phyloP scores from a whole-genome alignment of 2,797 vertebrate genomes.

The Podarcis siculus region DNA sequence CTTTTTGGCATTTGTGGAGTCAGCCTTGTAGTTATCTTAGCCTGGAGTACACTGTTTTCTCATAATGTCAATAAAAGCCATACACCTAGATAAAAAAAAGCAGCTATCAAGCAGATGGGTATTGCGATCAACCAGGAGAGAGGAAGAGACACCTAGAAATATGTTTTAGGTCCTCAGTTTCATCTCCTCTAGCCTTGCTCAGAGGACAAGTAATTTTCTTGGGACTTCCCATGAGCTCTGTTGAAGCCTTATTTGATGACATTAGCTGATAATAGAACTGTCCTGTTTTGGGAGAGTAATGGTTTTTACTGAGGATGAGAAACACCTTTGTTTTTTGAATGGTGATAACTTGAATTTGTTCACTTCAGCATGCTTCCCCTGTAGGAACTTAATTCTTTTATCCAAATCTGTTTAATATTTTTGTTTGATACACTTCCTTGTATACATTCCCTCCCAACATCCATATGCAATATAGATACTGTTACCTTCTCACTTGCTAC shows the following conservation, averaged over 20 bases:
- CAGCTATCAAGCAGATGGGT: not conserved
- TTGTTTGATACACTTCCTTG: not conserved
- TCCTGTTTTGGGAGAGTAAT: not conserved
- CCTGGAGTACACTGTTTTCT: slow-evolving; percentile 6
- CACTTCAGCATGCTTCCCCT: not conserved
- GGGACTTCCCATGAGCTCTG: not conserved
- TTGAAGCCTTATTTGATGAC: not conserved
- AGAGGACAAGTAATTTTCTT: not conserved
- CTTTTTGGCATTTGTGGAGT: not conserved
- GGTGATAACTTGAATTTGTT: not conserved
- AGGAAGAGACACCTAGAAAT: not conserved
- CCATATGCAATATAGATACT: not conserved
- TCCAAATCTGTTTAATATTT: not conserved
- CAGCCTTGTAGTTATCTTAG: slow-evolving; percentile 14
- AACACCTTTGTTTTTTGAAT: not conserved
- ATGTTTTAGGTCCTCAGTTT: not conserved
- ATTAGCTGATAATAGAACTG: not conserved
- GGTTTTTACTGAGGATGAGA: not conserved
- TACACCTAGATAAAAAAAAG: not conserved
- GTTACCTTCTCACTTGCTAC: not conserved
- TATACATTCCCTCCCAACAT: not conserved
- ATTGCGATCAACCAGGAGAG: not conserved
- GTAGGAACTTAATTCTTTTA: not conserved
- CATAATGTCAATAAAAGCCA: not conserved
- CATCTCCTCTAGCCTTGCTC: not conserved